Percentiles rank a stretch among this genome's conserved stretches.
These are phyloP conservation scores for Campylomormyrus tamandua DNA, from an alignment of 2,113 vertebrate species.

Conservation along the genomic window DNA sequence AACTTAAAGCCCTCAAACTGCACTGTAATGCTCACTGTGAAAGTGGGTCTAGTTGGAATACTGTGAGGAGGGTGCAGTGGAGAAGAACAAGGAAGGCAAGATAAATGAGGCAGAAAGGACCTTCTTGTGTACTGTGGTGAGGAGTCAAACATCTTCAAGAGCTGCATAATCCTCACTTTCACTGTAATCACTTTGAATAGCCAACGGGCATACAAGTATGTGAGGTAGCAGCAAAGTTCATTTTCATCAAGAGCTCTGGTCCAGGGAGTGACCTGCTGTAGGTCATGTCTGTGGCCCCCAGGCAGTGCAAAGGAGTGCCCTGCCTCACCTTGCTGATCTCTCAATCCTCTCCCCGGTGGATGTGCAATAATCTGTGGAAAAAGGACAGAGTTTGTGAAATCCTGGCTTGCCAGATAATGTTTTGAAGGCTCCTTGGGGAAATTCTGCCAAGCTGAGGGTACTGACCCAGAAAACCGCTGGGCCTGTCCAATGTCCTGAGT, in stretches of 20 bases:
- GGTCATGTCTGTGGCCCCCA: neutral
- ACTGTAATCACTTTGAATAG: neutral
- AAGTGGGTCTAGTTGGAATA: neutral
- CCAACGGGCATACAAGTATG: neutral
- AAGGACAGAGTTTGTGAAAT: neutral
- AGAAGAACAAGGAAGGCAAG: neutral
- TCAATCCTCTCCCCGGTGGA: neutral
- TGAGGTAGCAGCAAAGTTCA: neutral
- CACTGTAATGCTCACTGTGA: neutral
- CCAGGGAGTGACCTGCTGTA: neutral
- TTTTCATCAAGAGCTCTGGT: neutral
- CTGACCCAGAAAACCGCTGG: neutral
- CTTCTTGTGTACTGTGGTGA: neutral
- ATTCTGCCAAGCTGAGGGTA: neutral
- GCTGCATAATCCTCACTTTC: neutral
- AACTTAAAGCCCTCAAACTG: neutral
- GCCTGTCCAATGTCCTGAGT: neutral
- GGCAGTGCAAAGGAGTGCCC: neutral
- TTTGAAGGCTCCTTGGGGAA: neutral
- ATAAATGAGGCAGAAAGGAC: neutral
- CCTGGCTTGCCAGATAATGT: neutral
- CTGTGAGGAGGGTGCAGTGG: neutral
- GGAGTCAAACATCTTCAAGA: neutral
- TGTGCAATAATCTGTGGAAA: neutral
- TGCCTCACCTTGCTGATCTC: neutral